Conservation (phyloP, 2,888 invertebrate species). For the Dicycla oo region DNA sequence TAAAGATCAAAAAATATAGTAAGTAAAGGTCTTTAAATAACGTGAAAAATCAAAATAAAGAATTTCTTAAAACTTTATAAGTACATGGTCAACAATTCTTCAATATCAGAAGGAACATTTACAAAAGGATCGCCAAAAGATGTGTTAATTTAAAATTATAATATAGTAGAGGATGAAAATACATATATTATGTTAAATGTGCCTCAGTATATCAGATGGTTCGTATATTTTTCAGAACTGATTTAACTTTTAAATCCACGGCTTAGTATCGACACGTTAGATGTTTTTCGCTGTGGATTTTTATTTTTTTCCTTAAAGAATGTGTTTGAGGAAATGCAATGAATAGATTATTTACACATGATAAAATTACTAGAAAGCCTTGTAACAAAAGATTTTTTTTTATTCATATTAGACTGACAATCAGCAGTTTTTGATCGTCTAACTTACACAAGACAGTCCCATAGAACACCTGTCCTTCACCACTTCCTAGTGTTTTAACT, state of each 20-base stretch:
- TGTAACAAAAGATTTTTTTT: no score
- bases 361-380: not conserved
- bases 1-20: no score
- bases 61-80: no score
- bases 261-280: not conserved
- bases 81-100: no score
- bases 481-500: not conserved
- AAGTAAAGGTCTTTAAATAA: no score
- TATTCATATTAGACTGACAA: fast-evolving
- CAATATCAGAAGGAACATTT: not conserved
- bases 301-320: not conserved
- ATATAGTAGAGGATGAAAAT: conserved; percentile 6
- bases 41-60: no score
- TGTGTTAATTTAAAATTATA: conserved; percentile 36
- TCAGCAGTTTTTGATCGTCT: not conserved
- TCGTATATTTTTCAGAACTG: conserved; percentile 25
- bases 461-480: not conserved
- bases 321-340: not conserved
- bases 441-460: not conserved
- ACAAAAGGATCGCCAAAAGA: conserved; percentile 33
- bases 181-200: conserved; percentile 6
- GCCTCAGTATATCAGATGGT: conserved; percentile 9
- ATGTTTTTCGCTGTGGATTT: conserved; percentile 8
- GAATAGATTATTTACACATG: not conserved
- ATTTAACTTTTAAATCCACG: conserved; percentile 39